Base-by-base conservation (phyloP, 2,797 vertebrate genomes). In the Chrysolophus pictus region DNA sequence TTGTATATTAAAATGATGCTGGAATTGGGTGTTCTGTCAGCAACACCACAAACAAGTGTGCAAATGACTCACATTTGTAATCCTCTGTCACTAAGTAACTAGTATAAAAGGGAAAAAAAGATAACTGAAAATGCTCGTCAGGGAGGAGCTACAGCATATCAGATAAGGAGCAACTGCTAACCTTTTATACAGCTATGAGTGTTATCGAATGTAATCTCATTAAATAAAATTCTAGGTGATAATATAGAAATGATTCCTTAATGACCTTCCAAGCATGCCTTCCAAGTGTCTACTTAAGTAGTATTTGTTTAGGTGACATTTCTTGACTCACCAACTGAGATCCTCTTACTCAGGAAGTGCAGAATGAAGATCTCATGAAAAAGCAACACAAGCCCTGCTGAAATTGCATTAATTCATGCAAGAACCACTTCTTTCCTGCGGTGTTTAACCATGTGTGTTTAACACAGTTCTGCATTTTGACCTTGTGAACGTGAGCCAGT, bases 381-480 rank as follows among this genome's bases (percentile, higher is more conserved):
- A 72, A 91, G n/a, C 59, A 53, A 29, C 28, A 70, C 9, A 42
- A 46, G 33, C 29, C 67, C 19, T 37, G 5, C 1, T 81, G 77
- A 70, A 84, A 81, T 70, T 16, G 56, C 86, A 82, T 79, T 28
- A 76, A 44, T 33, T 76, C n/a, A 59, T 39, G 28, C 7, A 29
- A 44, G 26, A 87, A 18, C 3, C 14, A 28, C 15, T 29, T 79
- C 42, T 83, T 19, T 58, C 73, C 67, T 87, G 19, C n/a, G 23
- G n/a, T 75, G 23, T 94, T 77, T 67, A 55, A 24, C 55, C 44
- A 2, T 33, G 33, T 86, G 67, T 62, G 9, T 88, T 88, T 93
- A 81, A 63, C 70, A 62, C 3, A 33, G 63, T 39, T 60, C 60
- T 86, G 73, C 60, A 51, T 87, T 93, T 76, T 95, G 90, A 86